These are phyloP conservation scores for Rhagoletis zephyria DNA, from an alignment of 1,140 invertebrate genomes.

Conservation along the genomic window DNA sequence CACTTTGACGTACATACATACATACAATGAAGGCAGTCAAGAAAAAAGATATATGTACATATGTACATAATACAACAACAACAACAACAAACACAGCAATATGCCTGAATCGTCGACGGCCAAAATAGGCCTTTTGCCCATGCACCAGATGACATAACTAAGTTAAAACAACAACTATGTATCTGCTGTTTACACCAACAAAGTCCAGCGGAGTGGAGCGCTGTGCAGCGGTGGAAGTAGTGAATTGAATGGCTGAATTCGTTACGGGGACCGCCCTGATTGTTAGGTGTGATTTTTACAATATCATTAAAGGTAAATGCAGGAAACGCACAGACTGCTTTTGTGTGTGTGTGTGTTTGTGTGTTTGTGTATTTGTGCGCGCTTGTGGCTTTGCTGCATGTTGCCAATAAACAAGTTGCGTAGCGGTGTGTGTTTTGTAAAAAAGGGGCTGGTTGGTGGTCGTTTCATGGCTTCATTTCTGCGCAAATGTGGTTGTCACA, in stretches of 20 bases:
- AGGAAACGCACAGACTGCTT: background rate
- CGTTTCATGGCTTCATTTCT: background rate
- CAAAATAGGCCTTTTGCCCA: background rate
- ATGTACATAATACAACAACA: background rate
- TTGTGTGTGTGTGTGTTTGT: background rate
- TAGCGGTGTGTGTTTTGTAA: background rate
- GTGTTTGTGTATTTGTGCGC: conserved; percentile 45
- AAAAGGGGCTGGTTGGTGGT: background rate
- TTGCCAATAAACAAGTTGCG: conserved; percentile 57
- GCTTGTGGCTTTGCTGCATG: conserved; percentile 50
- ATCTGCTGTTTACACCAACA: background rate
- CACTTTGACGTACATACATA: background rate
- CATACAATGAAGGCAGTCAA: background rate
- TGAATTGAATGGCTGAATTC: conserved; percentile 38
- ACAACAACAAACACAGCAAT: background rate
- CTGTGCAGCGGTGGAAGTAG: background rate
- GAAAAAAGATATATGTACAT: background rate
- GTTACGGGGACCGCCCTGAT: conserved; percentile 54
- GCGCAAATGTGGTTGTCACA: conserved; percentile 6
- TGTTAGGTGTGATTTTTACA: conserved; percentile 54
- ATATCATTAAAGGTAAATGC: conserved; percentile 52
- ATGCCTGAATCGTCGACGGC: background rate
- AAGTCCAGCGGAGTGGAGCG: background rate
- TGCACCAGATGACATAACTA: conserved; percentile 45
- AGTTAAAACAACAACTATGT: background rate